These are phyloP conservation scores for Pandemis corylana DNA, from an alignment of 2,888 invertebrate species.

Conservation along the genomic window DNA sequence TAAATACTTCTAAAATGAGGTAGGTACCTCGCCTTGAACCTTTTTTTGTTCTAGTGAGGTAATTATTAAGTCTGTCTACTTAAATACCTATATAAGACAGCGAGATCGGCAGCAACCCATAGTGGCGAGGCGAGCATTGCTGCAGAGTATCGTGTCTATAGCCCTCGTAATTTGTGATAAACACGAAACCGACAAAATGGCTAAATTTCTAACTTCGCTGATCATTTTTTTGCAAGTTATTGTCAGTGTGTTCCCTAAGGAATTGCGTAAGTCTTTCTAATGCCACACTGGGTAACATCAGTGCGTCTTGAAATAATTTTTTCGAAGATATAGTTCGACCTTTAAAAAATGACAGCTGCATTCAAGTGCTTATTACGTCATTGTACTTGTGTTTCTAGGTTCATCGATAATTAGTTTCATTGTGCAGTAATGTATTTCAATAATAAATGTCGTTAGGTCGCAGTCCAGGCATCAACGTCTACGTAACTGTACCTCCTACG, in stretches of 20 bases:
- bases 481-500: no score
- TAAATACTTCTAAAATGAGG: neutral
- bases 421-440: neutral
- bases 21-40: neutral
- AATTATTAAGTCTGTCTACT: slow-evolving; percentile 2
- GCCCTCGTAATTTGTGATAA: slow-evolving; percentile 20
- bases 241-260: slow-evolving; percentile 25
- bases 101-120: slow-evolving; percentile 19
- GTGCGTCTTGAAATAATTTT: neutral
- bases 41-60: slow-evolving; percentile 4
- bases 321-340: neutral
- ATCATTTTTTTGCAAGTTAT: slow-evolving; percentile 19
- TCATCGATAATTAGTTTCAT: neutral
- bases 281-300: neutral
- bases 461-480: no score
- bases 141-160: slow-evolving; percentile 25
- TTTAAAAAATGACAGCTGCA: neutral
- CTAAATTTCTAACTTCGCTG: slow-evolving; percentile 9
- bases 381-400: neutral
- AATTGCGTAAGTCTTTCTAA: slow-evolving; percentile 28
- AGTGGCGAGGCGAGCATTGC: slow-evolving; percentile 28
- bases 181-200: slow-evolving; percentile 11
- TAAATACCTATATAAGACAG: slow-evolving; percentile 27
- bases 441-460: neutral
- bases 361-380: neutral